These are phyloP conservation scores for Anguilla anguilla DNA, from an alignment of 2,797 vertebrate genomes.

Conservation along the genomic window DNA sequence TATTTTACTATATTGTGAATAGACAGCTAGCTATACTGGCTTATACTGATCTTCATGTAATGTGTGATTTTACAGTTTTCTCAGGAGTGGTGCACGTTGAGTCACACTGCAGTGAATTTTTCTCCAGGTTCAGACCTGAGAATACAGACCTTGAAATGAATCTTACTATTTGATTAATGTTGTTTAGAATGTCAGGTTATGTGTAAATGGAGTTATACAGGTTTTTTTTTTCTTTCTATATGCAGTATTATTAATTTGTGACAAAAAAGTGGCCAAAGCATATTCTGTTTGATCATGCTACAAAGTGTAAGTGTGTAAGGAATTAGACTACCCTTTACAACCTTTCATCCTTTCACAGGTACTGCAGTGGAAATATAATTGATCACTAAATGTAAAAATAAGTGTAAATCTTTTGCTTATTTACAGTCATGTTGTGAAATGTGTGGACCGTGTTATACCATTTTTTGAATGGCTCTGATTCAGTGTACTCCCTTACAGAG, in stretches of 20 bases:
- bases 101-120: neutral
- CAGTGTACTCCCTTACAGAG: too few relatives aligned
- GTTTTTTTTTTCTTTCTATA: neutral
- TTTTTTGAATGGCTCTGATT: neutral
- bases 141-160: neutral
- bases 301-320: neutral
- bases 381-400: neutral
- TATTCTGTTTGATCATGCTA: neutral
- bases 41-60: too few relatives aligned
- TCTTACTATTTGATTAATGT: neutral
- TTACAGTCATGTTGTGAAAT: neutral
- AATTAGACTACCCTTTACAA: neutral
- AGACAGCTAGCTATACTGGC: neutral
- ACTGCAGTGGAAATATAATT: neutral
- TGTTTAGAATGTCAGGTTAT: neutral
- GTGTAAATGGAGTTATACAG: neutral
- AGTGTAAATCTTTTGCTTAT: neutral
- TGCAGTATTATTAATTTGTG: neutral
- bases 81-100: neutral
- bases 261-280: neutral
- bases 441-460: neutral
- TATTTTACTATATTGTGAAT: neutral
- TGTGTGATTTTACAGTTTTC: too few relatives aligned
- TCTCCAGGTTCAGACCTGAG: neutral
- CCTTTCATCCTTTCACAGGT: too few relatives aligned